Percentiles rank a stretch among this genome's conserved stretches.
Conservation (phyloP, 2,888 invertebrate species). For the Nymphalis c-album region DNA sequence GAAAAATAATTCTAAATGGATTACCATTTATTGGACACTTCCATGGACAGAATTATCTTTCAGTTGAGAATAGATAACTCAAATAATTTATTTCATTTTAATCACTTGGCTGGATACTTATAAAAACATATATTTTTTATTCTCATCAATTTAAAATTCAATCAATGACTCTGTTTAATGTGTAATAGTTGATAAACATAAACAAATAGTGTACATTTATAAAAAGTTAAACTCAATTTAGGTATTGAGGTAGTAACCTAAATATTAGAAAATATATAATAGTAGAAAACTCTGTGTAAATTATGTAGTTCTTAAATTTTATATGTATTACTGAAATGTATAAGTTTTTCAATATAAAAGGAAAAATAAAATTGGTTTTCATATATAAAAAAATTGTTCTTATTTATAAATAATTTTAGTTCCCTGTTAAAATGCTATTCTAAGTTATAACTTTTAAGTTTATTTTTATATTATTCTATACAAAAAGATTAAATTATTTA, state of each 20-base stretch:
- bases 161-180: conserved; percentile 13
- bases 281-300: conserved; percentile 19
- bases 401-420: background rate
- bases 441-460: background rate
- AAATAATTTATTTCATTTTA: conserved; percentile 3
- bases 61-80: background rate
- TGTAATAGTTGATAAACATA: conserved; percentile 1
- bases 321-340: conserved; percentile 23
- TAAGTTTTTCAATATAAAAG: conserved; percentile 29
- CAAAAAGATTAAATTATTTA: background rate
- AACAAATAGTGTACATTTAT: conserved; percentile 8
- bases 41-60: background rate
- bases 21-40: background rate
- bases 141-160: background rate
- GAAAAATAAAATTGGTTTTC: conserved; percentile 31
- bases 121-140: background rate
- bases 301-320: conserved; percentile 22
- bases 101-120: conserved; percentile 18
- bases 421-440: background rate
- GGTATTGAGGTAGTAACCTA: conserved; percentile 6
- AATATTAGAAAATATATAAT: conserved; percentile 5
- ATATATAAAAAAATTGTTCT: conserved; percentile 19
- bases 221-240: conserved; percentile 6
- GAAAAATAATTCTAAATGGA: background rate
- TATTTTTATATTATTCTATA: background rate